Evolutionary conservation across 2,797 vertebrate genomes (phyloP), one percentile per base, ranked within the genome.

Genomic region (Toxotes lorentzi): DNA sequence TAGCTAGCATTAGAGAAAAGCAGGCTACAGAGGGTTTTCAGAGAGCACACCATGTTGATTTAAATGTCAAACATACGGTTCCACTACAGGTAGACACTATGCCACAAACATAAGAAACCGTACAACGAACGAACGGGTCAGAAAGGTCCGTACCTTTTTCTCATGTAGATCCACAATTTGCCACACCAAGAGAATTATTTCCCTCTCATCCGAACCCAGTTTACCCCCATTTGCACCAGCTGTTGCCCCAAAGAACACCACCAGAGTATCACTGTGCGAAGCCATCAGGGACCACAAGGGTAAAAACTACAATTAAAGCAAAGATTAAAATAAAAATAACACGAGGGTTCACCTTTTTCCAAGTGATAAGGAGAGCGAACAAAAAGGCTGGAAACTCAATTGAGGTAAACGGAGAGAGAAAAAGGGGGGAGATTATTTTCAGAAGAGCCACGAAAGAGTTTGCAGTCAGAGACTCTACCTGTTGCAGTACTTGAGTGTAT

Each of bases 161-260:
- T 97, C 97, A 94, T 86, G 97, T 79, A 97, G 97, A 89, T 99
- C 98, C 96, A 99, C 97, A 96, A 97, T 98, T 97, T 99, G 98
- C 98, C 98, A 99, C 95, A 99, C 98, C 95, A 99, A 96, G 93
- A 99, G 98, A 96, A 99, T 98, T 96, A 99, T 95, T 96, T 99
- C 98, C 95, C 97, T 98, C 94, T 99, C 98, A 96, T 99, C 98
- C 93, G 98, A 98, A 95, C 97, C 98, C 95, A 99, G 96, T 96
- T 98, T 98, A 96, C 96, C 96, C 95, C 98, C 97, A 96, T 97
- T 96, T 93, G 97, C 97, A 96, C 98, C 98, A 95, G 97, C 97
- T 93, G 98, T 99, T 96, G 97, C 98, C 96, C 98, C 97, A 96
- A 98, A 99, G 95, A 99, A 96, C 94, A 99, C 97, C 95, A 99